phyloP scores from a whole-genome alignment of 1,140 invertebrate genomes.

The Rhizoglyphus robini region DNA sequence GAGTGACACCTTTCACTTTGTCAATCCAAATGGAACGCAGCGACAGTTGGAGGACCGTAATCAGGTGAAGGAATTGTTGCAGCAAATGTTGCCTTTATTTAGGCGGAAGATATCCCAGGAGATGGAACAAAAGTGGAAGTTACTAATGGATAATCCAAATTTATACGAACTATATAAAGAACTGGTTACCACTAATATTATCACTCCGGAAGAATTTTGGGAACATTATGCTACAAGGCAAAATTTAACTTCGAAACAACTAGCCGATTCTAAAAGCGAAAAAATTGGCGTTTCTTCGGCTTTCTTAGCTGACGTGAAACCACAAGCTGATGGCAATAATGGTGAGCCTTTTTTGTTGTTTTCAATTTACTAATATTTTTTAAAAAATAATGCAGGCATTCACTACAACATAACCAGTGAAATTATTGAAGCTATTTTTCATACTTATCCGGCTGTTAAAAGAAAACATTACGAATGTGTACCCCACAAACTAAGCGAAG shows the following conservation, averaged over 20 bases:
- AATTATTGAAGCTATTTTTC: slow-evolving; percentile 94
- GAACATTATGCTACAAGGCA: slow-evolving; percentile 30
- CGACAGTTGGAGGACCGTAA: slow-evolving; percentile 79
- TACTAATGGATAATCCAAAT: slow-evolving; percentile 42
- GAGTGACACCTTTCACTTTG: slow-evolving; percentile 95
- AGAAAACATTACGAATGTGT: slow-evolving; percentile 94
- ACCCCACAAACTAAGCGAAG: slow-evolving; percentile 82
- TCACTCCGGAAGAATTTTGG: slow-evolving; percentile 94
- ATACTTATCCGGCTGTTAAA: slow-evolving; percentile 95
- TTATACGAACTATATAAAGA: slow-evolving; percentile 49
- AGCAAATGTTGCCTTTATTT: slow-evolving; percentile 85
- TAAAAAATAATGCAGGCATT: slow-evolving; percentile 36
- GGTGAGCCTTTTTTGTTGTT: slow-evolving; percentile 35
- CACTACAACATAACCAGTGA: slow-evolving; percentile 95
- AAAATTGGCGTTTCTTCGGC: slow-evolving; percentile 29
- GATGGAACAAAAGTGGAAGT: slow-evolving; percentile 41
- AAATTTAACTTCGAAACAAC: slow-evolving; percentile 22
- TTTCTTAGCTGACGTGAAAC: slow-evolving; percentile 70
- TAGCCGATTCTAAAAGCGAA: slow-evolving; percentile 21
- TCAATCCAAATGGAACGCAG: slow-evolving; percentile 63
- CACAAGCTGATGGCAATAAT: slow-evolving; percentile 91
- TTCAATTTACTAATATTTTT: background rate
- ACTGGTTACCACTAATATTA: slow-evolving; percentile 80
- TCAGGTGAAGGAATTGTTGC: slow-evolving; percentile 79
- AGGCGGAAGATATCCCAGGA: slow-evolving; percentile 85